Evolutionary conservation across 2,113 vertebrate species (phyloP).

Genomic region (Cottus gobio): DNA sequence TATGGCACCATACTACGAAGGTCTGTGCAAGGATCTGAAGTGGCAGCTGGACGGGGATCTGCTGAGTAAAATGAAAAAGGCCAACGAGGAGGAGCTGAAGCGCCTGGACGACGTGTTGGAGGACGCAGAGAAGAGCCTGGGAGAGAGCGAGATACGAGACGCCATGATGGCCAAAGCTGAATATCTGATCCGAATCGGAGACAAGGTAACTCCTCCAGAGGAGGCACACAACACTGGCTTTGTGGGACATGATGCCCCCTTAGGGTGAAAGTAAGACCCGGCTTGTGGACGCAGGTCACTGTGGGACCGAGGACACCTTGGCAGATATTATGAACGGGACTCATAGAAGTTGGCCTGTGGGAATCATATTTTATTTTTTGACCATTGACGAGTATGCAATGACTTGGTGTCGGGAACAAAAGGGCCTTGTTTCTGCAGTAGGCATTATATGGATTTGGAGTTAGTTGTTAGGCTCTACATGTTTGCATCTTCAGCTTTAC

Average conservation of each 20-base stretch:
- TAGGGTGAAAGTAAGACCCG: neutral
- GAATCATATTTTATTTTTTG: neutral
- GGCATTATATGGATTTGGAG: neutral
- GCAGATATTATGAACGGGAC: too few relatives aligned
- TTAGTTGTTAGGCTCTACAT: neutral
- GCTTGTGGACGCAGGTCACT: neutral
- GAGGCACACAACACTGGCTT: neutral
- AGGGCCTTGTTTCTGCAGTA: neutral
- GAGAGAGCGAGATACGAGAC: conserved; percentile 97
- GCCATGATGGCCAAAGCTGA: conserved; percentile 98
- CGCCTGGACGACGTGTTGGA: conserved; percentile 92
- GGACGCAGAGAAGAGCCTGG: conserved; percentile 94
- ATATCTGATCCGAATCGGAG: conserved; percentile 95
- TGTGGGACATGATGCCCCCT: neutral
- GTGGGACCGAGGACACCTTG: neutral
- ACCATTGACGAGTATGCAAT: too few relatives aligned
- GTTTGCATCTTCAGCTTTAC: neutral
- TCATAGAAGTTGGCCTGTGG: neutral
- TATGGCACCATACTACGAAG: conserved; percentile 96
- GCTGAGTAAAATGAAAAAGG: conserved; percentile 94
- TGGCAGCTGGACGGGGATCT: conserved; percentile 91
- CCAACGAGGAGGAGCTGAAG: conserved; percentile 94
- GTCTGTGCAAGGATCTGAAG: conserved; percentile 94
- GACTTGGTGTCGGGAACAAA: neutral
- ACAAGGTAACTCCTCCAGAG: conserved; percentile 85